phyloP scores from a whole-genome alignment of 2,797 vertebrate genomes.

The Sylvilagus floridanus region DNA sequence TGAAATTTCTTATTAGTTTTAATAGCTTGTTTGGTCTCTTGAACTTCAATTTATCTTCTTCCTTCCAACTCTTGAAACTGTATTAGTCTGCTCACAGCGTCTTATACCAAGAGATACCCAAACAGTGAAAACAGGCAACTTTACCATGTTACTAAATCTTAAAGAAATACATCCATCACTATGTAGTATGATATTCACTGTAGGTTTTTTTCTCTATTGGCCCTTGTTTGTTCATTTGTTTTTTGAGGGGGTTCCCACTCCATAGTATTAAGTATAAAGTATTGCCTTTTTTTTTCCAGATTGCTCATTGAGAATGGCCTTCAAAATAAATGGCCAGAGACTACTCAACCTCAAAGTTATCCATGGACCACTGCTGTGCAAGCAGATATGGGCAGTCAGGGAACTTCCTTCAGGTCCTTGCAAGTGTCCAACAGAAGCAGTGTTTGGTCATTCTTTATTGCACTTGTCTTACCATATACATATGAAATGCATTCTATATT shows the following conservation, averaged over 20 bases:
- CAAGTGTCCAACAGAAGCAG: constrained; percentile 7
- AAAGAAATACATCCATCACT: neutral
- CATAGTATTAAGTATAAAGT: neutral
- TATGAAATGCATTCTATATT: constrained; percentile 20
- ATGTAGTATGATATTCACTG: constrained; percentile 13
- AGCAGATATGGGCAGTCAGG: neutral
- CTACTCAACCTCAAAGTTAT: constrained; percentile 9
- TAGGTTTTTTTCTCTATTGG: neutral
- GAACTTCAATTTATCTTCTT: constrained; percentile 65
- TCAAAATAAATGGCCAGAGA: neutral
- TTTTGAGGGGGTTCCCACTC: neutral
- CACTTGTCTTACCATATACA: neutral
- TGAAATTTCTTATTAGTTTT: constrained; percentile 62
- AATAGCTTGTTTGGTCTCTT: constrained; percentile 56
- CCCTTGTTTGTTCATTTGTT: neutral
- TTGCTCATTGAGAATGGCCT: neutral
- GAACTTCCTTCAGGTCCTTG: neutral
- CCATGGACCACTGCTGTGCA: neutral
- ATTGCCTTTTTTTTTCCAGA: neutral
- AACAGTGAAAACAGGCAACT: constrained; percentile 28
- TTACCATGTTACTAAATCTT: constrained; percentile 32
- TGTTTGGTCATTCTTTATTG: neutral
- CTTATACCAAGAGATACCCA: constrained; percentile 32
- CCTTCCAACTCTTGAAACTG: constrained; percentile 48
- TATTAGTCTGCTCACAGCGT: constrained; percentile 18